These are phyloP conservation scores for Aphis gossypii DNA, from an alignment of 1,140 invertebrate species.

Conservation along the genomic window DNA sequence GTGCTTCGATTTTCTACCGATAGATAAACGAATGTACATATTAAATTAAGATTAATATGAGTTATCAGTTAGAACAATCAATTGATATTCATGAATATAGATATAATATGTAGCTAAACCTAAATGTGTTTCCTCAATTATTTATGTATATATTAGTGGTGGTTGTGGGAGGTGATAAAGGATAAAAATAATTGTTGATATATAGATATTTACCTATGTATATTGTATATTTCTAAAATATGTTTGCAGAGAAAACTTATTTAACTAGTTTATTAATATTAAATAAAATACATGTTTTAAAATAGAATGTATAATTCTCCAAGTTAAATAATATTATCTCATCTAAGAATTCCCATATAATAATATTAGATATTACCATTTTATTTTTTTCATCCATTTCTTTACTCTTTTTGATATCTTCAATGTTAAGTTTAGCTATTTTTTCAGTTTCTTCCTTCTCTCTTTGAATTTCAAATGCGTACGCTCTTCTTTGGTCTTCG, in stretches of 20 bases:
- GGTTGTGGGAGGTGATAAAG: too few relatives aligned
- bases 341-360: too few relatives aligned
- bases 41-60: too few relatives aligned
- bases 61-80: too few relatives aligned
- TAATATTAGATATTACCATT: not conserved
- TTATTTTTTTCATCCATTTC: slow-evolving; percentile 30
- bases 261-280: not conserved
- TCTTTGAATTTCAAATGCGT: slow-evolving; percentile 70
- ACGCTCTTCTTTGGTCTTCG: slow-evolving; percentile 65
- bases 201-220: too few relatives aligned
- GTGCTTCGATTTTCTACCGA: slow-evolving; percentile 59
- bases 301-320: not conserved
- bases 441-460: slow-evolving; percentile 70
- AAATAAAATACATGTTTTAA: not conserved
- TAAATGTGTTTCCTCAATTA: too few relatives aligned
- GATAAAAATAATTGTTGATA: too few relatives aligned
- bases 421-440: slow-evolving; percentile 62
- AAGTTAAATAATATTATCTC: too few relatives aligned
- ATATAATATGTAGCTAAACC: not conserved
- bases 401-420: slow-evolving; percentile 43
- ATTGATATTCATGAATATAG: not conserved
- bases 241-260: not conserved
- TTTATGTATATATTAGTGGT: not conserved
- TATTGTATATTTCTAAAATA: too few relatives aligned
- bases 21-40: not conserved